phyloP scores from a whole-genome alignment of 2,113 vertebrate genomes.

The Galemys pyrenaicus region DNA sequence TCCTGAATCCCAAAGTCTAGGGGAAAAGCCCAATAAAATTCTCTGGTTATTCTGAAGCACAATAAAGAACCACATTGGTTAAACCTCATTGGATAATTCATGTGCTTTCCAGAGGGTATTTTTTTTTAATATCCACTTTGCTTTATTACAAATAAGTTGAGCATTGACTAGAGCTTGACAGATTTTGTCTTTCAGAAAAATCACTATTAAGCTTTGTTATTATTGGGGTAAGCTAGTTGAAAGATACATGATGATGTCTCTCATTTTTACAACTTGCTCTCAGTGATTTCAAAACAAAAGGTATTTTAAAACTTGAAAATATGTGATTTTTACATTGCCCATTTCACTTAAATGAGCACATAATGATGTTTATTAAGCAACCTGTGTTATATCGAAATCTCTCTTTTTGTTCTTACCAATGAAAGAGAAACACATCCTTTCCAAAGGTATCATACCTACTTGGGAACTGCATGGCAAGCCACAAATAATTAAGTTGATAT shows the following conservation, averaged over 20 bases:
- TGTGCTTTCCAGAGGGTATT: neutral
- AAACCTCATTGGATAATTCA: neutral
- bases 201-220: neutral
- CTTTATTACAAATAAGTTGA: constrained; percentile 4
- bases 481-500: neutral
- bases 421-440: neutral
- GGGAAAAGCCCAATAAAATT: neutral
- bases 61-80: neutral
- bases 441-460: neutral
- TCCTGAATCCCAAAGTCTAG: neutral
- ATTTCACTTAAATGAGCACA: neutral
- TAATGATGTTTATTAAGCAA: neutral
- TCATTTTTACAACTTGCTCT: neutral
- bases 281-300: neutral
- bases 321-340: neutral
- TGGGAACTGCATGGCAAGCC: neutral
- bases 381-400: neutral
- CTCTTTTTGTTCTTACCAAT: neutral
- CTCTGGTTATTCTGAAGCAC: neutral
- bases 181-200: neutral
- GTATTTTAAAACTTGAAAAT: neutral
- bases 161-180: neutral
- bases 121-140: neutral
- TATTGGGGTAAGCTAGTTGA: neutral
- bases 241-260: neutral